Conservation (phyloP, 2,797 vertebrate species). For the Thaleichthys pacificus region DNA sequence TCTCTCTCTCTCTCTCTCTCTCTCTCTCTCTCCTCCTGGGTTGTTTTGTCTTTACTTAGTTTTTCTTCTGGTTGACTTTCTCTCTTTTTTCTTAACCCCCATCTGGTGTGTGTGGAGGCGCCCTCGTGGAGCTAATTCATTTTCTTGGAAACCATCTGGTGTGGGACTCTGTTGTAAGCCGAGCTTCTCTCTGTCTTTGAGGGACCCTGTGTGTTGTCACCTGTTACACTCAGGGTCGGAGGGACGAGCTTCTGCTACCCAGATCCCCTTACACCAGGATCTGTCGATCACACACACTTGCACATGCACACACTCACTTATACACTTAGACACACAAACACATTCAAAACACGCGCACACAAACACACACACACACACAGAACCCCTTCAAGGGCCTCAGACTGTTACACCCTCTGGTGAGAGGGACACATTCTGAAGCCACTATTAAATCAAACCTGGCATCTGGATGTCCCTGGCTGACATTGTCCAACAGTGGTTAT, state of each 20-base stretch:
- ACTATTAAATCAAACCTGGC: neutral
- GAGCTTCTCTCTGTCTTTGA: slow-evolving; percentile 44
- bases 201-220: slow-evolving; percentile 52
- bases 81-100: slow-evolving; percentile 53
- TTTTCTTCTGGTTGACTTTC: slow-evolving; percentile 48
- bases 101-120: slow-evolving; percentile 62
- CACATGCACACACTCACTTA: neutral
- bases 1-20: too few relatives aligned
- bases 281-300: neutral
- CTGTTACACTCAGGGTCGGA: slow-evolving; percentile 52
- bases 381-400: neutral
- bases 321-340: neutral
- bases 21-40: slow-evolving; percentile 28
- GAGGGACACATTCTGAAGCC: neutral
- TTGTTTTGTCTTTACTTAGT: slow-evolving; percentile 43
- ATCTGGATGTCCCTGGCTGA: neutral
- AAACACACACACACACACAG: neutral
- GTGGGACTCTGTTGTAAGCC: slow-evolving; percentile 69
- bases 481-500: too few relatives aligned
- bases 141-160: slow-evolving; percentile 74
- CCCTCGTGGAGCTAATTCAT: slow-evolving; percentile 64
- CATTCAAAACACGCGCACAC: neutral
- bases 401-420: neutral
- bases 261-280: slow-evolving; percentile 58
- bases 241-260: slow-evolving; percentile 54